Evolutionary conservation across 2,113 vertebrate genomes (phyloP).

Genomic region (Pluvianellus socialis): DNA sequence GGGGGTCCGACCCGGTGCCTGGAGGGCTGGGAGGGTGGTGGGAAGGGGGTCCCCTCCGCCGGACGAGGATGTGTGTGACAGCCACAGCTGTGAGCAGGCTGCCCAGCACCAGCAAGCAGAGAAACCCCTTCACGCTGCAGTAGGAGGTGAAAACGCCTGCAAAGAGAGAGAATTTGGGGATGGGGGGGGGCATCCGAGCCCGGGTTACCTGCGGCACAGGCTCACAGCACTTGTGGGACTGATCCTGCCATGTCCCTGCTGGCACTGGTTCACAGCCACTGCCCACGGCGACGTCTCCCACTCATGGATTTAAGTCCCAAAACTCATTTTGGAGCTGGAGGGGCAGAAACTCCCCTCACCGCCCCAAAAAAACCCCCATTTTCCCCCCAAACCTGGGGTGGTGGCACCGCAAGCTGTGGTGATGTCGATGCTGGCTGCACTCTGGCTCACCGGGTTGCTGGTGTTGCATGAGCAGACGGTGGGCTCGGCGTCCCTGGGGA

Average conservation of each 20-base stretch:
- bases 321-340: background rate
- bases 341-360: background rate
- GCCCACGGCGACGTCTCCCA: rapidly evolving
- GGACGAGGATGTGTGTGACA: rapidly evolving
- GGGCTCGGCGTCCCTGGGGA: rapidly evolving
- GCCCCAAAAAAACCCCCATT: no score
- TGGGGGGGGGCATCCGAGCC: rapidly evolving
- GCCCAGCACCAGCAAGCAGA: background rate
- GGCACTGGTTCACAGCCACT: no score
- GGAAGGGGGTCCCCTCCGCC: rapidly evolving
- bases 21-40: rapidly evolving
- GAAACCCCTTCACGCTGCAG: background rate
- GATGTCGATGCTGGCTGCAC: rapidly evolving
- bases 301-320: background rate
- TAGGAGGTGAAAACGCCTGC: rapidly evolving
- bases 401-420: background rate
- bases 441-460: background rate
- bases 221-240: background rate
- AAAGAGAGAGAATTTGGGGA: background rate
- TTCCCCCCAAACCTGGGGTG: background rate
- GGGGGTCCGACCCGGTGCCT: background rate
- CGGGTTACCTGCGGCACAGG: background rate
- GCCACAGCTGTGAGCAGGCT: background rate
- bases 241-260: background rate
- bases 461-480: background rate